These are phyloP conservation scores for Lithosia quadra DNA, from an alignment of 2,888 invertebrate species.

Conservation along the genomic window DNA sequence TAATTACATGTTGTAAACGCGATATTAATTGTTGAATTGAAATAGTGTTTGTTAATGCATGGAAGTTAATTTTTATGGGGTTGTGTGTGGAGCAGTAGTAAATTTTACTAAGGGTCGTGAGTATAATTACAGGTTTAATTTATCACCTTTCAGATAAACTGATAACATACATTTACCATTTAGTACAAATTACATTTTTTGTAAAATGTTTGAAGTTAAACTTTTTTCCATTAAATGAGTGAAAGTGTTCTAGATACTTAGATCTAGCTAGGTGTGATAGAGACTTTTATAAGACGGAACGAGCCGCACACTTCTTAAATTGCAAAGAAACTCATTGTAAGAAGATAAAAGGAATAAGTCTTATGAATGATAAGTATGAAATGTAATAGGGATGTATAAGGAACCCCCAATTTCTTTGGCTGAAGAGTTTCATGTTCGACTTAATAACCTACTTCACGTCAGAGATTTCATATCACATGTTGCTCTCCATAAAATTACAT, in stretches of 20 bases:
- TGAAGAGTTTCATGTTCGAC: too few species aligned
- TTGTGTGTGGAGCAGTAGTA: conserved; percentile 21
- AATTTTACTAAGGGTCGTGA: conserved; percentile 24
- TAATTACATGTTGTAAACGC: conserved; percentile 71
- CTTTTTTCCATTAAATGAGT: background rate
- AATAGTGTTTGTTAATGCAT: conserved; percentile 57
- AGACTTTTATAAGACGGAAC: background rate
- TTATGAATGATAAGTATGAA: conserved; percentile 9
- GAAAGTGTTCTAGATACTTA: background rate
- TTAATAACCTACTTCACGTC: background rate
- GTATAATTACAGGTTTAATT: conserved; percentile 27
- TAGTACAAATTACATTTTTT: background rate
- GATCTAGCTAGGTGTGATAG: conserved; percentile 7
- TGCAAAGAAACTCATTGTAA: conserved; percentile 12
- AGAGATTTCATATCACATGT: conserved; percentile 15
- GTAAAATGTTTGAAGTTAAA: background rate
- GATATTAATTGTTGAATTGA: conserved; percentile 68
- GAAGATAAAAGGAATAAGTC: conserved; percentile 6
- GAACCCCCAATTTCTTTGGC: background rate
- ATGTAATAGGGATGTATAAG: background rate
- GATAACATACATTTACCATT: conserved; percentile 5
- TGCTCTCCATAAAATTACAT: conserved; percentile 18
- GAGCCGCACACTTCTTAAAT: conserved; percentile 11
- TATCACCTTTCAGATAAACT: conserved; percentile 12
- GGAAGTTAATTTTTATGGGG: conserved; percentile 24